Evolutionary conservation across 2,888 invertebrate genomes (phyloP), one percentile per base, ranked within the genome.

Genomic region (Microplitis manilae): DNA sequence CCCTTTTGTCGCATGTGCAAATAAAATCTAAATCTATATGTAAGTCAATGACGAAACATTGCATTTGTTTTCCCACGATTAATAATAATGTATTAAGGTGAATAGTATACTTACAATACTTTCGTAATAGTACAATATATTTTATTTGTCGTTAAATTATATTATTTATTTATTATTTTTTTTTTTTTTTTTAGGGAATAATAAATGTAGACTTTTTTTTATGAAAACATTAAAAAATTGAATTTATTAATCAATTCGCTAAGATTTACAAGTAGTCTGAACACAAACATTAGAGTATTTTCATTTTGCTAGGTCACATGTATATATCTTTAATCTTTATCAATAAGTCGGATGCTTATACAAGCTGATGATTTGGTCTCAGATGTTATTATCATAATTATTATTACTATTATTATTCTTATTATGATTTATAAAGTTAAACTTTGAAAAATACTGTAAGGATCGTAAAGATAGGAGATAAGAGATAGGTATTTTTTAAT

Each of bases 191-290:
- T 67, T 78, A 80, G 9, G 50, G 8, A 50, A 13, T 4, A 50
- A 50, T 50, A 9, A 50, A 50, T 13, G 50, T 50, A 50, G 8
- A 50, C 8, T 81, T 80, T 79, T 83, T 17, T 73, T 83, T 82
- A 85, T 86, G 83, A 86, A 88, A 88, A 88, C 82, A 84, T 87
- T 85, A 84, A 73, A 84, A 87, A 87, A 69, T 69, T 69, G 41
- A 69, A 69, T 69, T 69, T 69, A 69, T 71, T 71, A 13, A 50
- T 50, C 50, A 50, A 50, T 50, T 50, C 13, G 50, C 50, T 50
- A 50, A 9, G 8, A 13, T 50, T 50, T 50, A 50, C 50, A 50
- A 20, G 1, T 20, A 20, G 9, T 50, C 2, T 2, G 50, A 50
- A 13, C 50, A 9, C 50, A 9, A 50, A 50, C 20, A 2, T 20